phyloP scores from a whole-genome alignment of 2,113 vertebrate species.

The Tragelaphus strepsiceros region DNA sequence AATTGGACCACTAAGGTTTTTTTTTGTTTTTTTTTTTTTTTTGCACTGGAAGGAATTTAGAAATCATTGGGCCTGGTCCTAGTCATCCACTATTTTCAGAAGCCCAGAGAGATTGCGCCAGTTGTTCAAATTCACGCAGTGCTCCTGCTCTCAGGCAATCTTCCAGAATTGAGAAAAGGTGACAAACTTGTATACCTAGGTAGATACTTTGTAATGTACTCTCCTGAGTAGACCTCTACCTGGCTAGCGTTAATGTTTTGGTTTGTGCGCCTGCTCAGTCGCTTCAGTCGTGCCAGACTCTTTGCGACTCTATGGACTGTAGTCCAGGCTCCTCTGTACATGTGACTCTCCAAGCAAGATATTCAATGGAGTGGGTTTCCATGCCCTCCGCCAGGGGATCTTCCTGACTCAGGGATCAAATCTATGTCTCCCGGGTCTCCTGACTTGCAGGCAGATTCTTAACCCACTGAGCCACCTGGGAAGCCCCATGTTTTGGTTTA shows the following conservation, averaged over 20 bases:
- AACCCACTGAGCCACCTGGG: background rate
- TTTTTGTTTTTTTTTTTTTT: background rate
- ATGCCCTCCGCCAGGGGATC: background rate
- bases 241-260: background rate
- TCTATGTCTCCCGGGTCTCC: background rate
- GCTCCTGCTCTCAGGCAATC: background rate
- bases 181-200: background rate
- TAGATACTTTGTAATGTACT: background rate
- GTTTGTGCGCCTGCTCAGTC: background rate
- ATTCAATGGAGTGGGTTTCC: background rate
- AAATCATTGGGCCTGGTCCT: background rate
- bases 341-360: background rate
- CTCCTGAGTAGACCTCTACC: background rate
- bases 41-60: background rate
- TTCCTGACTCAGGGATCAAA: background rate
- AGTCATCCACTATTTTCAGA: background rate
- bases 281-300: background rate
- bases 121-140: background rate
- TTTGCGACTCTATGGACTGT: background rate
- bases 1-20: background rate
- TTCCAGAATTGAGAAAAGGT: background rate
- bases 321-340: background rate
- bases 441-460: background rate
- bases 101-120: background rate
- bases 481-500: background rate